phyloP scores from a whole-genome alignment of 2,888 invertebrate genomes.

The Octonoba sinensis region DNA sequence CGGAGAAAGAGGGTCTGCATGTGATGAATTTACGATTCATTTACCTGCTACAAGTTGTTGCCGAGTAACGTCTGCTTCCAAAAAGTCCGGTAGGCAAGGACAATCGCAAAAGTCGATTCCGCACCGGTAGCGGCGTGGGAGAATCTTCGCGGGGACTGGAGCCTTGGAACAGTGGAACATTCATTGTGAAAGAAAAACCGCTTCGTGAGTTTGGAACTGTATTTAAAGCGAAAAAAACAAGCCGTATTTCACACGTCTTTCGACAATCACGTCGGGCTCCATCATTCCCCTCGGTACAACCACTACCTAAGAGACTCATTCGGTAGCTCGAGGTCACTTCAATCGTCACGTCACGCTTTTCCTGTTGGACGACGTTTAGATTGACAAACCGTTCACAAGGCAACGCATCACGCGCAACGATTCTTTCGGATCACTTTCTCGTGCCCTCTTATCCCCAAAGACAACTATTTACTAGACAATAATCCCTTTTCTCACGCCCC shows the following conservation, averaged over 20 bases:
- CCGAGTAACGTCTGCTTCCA: slow-evolving; percentile 30
- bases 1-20: background rate
- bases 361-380: background rate
- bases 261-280: slow-evolving; percentile 1
- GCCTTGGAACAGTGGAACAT: slow-evolving; percentile 10
- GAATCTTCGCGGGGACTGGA: slow-evolving; percentile 18
- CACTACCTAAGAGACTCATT: no score
- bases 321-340: slow-evolving; percentile 34
- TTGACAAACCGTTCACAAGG: no score
- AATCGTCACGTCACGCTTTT: slow-evolving; percentile 23
- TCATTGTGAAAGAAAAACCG: background rate
- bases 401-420: no score
- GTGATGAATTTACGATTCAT: no score
- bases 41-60: slow-evolving; percentile 55
- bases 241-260: slow-evolving; percentile 20
- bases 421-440: no score
- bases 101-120: slow-evolving; percentile 7
- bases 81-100: slow-evolving; percentile 3
- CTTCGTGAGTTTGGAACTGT: background rate
- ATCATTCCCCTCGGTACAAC: background rate
- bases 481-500: background rate
- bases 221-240: background rate
- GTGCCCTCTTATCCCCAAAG: no score
- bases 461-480: no score
- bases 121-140: slow-evolving; percentile 28